These are phyloP conservation scores for Drosophila serrata DNA, from an alignment of 1,140 invertebrate species.

Conservation along the genomic window DNA sequence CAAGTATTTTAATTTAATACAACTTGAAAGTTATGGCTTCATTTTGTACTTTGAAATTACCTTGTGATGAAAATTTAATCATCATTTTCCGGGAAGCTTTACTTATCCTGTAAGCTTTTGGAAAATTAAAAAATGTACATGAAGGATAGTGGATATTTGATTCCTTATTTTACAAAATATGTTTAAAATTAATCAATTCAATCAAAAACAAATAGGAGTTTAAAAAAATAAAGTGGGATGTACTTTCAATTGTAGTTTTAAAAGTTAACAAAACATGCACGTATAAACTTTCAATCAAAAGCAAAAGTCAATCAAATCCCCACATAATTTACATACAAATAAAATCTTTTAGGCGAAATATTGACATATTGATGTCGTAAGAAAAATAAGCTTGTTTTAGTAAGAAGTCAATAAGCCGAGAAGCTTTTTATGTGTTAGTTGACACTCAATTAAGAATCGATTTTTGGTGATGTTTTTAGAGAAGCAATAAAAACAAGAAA, in stretches of 20 bases:
- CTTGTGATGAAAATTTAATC: neutral
- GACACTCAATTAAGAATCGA: slow-evolving; percentile 29
- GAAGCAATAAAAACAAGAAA: slow-evolving; percentile 18
- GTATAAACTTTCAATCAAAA: slow-evolving; percentile 2
- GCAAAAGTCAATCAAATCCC: neutral
- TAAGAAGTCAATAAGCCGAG: slow-evolving; percentile 8
- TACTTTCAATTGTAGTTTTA: neutral
- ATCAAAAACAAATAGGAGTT: neutral
- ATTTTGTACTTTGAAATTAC: neutral
- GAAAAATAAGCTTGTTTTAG: slow-evolving; percentile 1
- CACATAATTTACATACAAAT: slow-evolving; percentile 1
- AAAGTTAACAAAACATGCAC: neutral
- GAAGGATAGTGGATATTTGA: no score
- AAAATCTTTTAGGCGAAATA: neutral
- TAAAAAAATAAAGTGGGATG: neutral
- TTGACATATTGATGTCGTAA: neutral
- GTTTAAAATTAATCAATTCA: neutral
- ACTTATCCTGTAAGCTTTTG: neutral
- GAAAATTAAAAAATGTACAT: no score
- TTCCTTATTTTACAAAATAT: neutral
- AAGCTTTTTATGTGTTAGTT: slow-evolving; percentile 23
- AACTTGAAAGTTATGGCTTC: slow-evolving; percentile 3
- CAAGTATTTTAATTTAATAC: slow-evolving; percentile 8
- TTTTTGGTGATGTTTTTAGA: slow-evolving; percentile 9
- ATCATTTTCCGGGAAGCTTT: neutral